phyloP scores from a whole-genome alignment of 2,797 vertebrate species.

The Aselliscus stoliczkanus region DNA sequence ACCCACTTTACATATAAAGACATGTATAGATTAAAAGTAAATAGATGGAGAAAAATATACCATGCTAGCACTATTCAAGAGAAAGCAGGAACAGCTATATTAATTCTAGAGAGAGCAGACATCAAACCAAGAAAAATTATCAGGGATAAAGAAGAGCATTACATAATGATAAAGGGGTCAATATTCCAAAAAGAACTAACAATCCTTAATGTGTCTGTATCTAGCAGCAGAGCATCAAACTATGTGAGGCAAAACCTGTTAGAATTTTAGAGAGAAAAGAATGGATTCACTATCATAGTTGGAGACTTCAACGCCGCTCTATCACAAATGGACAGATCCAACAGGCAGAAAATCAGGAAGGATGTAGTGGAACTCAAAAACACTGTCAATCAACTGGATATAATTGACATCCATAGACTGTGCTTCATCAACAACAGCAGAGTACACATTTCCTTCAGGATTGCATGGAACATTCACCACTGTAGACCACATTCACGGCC shows the following conservation, averaged over 20 bases:
- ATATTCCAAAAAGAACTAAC: background rate
- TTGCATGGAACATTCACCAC: background rate
- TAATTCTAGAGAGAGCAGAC: background rate
- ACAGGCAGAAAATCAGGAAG: background rate
- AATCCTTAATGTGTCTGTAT: background rate
- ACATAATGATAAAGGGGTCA: background rate
- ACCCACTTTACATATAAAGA: background rate
- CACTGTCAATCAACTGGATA: background rate
- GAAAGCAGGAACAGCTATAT: background rate
- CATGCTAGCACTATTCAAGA: background rate
- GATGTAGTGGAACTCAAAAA: background rate
- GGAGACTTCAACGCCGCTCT: background rate
- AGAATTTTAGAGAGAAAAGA: background rate
- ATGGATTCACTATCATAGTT: background rate
- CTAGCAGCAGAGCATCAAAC: background rate
- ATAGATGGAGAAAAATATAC: background rate
- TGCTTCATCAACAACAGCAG: background rate
- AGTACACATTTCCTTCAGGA: background rate
- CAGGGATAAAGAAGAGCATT: background rate
- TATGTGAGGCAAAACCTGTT: background rate
- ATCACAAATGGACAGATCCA: background rate
- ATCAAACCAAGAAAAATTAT: background rate
- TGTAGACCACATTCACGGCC: background rate
- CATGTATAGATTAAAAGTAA: background rate
- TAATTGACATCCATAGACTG: background rate